Evolutionary conservation across 37 sponge, comb jelly and placozoan species (phyloP), one percentile per base, ranked within the genome.

Genomic region (Hexactinellida sp.): DNA sequence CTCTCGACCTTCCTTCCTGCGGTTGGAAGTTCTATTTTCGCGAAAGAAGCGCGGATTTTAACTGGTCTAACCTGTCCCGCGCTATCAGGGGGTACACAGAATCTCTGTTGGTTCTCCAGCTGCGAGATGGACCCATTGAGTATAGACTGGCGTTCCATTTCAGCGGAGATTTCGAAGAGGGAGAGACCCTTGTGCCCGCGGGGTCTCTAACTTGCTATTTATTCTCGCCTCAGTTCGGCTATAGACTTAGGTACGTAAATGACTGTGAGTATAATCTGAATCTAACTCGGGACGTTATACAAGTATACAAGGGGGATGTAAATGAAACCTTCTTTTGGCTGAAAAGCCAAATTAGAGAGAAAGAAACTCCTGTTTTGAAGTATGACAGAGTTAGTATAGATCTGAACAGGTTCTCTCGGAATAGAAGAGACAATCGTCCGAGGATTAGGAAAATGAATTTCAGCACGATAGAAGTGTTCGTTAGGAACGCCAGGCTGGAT

Each of bases 361-460:
- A 63, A 21, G 76, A 47, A 19, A 19, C 16, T 47, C 13, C 9
- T 19, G 52, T 9, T 47, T 9, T 47, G 13, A 47, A 47, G 16
- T 88, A 55, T 51, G 87, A 88, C 84, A 55, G 84, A 34, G 86
- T 92, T 35, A 92, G 92, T 88, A 82, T 92, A 37, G 92, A 92
- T 83, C 63, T 92, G 10, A 88, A 85, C 1, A 25, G 55, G 38
- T 89, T 89, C 54, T 38, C 84, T 9, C 25, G 83, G 10, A 36
- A 39, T 1, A 24, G 30, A 5, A 63, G 13, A 0, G 36, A 71
- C 9, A 76, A 82, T 0, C 92, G 89, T 82, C 92, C 92, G 24
- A 41, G 7, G 37, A 52, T 92, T 32, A 89, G 83, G 41, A 92
- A 92, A 54, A 38, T 88, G 47, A 25, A 0, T 13, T 88, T 92